These are phyloP conservation scores for Rhimphoctona megacephalus DNA, from an alignment of 2,888 invertebrate species.

Conservation along the genomic window DNA sequence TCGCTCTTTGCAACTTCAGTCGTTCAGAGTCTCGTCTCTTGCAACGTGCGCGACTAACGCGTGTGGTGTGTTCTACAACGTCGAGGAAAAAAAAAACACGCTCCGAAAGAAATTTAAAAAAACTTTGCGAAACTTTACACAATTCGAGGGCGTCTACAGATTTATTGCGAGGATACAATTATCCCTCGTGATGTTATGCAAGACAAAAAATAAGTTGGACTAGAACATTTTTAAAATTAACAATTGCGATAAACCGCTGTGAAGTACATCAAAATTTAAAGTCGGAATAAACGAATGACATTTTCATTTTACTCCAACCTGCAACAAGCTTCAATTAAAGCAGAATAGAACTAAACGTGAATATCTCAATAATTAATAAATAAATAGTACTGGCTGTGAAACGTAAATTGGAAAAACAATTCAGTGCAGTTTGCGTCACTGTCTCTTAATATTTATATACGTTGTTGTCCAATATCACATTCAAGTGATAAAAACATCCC, in stretches of 20 bases:
- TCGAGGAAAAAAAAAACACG: constrained; percentile 19
- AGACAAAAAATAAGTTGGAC: background rate
- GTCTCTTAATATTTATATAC: background rate
- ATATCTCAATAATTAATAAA: background rate
- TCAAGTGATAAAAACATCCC: background rate
- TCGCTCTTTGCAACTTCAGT: constrained; percentile 75
- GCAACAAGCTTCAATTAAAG: background rate
- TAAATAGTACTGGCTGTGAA: background rate
- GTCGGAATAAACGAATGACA: background rate
- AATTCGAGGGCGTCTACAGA: background rate
- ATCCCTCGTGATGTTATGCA: background rate
- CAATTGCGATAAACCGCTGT: background rate
- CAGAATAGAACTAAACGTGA: background rate
- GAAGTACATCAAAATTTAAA: background rate
- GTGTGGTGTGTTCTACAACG: constrained; percentile 18
- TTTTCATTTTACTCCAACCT: background rate
- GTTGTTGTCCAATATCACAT: background rate
- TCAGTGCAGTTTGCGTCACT: background rate
- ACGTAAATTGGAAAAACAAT: background rate
- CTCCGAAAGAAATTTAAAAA: background rate
- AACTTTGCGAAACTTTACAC: background rate
- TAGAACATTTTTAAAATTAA: background rate
- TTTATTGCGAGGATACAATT: background rate
- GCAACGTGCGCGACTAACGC: constrained; percentile 44
- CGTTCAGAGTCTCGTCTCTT: constrained; percentile 64